These are phyloP conservation scores for Garrulus glandarius DNA, from an alignment of 2,797 vertebrate species.

Conservation along the genomic window DNA sequence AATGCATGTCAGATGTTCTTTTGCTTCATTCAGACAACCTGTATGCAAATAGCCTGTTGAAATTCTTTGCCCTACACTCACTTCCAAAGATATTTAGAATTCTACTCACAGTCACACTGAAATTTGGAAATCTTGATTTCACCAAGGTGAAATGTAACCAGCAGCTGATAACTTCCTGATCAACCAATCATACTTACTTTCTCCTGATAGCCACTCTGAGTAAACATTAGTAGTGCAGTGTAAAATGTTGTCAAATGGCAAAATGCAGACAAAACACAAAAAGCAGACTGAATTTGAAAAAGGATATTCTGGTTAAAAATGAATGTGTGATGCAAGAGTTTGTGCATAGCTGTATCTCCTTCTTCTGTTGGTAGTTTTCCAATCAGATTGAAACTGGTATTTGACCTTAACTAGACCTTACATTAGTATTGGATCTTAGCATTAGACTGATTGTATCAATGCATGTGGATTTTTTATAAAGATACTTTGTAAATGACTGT, in stretches of 20 bases:
- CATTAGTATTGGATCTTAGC: not conserved
- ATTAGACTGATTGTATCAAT: not conserved
- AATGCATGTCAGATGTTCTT: not conserved
- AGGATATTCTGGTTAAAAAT: not conserved
- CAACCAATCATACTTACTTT: not conserved
- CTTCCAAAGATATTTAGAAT: not conserved
- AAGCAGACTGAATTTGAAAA: not conserved
- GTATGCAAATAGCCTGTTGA: not conserved
- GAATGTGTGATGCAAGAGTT: not conserved
- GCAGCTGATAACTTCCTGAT: not conserved
- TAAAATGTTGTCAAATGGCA: not conserved
- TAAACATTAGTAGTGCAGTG: not conserved
- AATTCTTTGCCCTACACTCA: not conserved
- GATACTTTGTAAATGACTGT: not conserved
- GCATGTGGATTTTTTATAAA: not conserved
- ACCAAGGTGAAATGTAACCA: not conserved
- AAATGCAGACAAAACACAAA: not conserved
- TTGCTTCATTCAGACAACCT: not conserved
- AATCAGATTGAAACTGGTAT: not conserved
- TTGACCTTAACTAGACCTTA: not conserved
- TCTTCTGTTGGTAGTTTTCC: not conserved
- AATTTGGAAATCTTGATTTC: not conserved
- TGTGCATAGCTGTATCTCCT: not conserved
- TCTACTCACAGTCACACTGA: not conserved
- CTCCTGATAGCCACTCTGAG: not conserved